Evolutionary conservation across 2,113 vertebrate species (phyloP).

Genomic region (Hemiprocne comata): DNA sequence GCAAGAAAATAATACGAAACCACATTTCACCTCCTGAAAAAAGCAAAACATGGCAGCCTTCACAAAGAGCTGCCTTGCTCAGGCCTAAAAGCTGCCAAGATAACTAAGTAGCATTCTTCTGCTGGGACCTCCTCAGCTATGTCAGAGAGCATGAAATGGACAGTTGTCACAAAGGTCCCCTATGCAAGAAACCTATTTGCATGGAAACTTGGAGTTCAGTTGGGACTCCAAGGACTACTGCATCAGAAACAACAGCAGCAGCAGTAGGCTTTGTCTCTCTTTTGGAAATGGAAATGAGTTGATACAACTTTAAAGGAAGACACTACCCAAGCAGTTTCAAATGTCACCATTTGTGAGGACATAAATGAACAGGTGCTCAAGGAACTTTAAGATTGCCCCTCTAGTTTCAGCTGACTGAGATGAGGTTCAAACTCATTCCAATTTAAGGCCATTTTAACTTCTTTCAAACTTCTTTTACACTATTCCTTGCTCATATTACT

Average conservation of each 20-base stretch:
- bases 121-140: not conserved
- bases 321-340: not conserved
- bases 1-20: not conserved
- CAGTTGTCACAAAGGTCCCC: not conserved
- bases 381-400: not conserved
- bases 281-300: not conserved
- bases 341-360: not conserved
- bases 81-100: not conserved
- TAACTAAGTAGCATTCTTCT: not conserved
- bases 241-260: not conserved
- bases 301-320: not conserved
- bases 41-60: not conserved
- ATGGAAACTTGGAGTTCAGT: not conserved
- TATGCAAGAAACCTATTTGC: not conserved
- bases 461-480: not conserved
- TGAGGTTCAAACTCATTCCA: conserved; percentile 6
- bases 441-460: not conserved
- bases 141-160: not conserved
- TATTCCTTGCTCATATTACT: not conserved
- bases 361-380: not conserved
- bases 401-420: not conserved
- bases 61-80: not conserved
- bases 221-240: not conserved
- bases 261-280: not conserved
- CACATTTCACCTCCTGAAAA: not conserved